Percentiles rank a stretch among this genome's conserved stretches.
phyloP scores from a whole-genome alignment of 2,797 vertebrate genomes.

The Eurystomus glaucurus region DNA sequence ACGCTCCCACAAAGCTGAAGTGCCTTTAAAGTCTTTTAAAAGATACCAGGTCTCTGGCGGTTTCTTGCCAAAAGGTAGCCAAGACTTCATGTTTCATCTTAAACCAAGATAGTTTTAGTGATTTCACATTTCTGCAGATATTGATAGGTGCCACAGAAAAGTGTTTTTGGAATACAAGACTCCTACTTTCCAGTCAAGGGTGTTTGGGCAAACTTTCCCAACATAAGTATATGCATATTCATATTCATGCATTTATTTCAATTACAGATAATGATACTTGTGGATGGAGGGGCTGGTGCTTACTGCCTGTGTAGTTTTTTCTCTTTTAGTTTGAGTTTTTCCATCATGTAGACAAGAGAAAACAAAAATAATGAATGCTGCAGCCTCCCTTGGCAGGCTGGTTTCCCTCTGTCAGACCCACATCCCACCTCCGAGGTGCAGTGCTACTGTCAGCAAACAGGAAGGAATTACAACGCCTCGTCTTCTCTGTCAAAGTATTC shows the following conservation, averaged over 20 bases:
- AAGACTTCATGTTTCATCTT: neutral
- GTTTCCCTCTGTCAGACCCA: neutral
- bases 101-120: neutral
- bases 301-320: neutral
- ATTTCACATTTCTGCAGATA: neutral
- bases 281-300: neutral
- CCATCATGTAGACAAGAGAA: fast-evolving
- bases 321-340: neutral
- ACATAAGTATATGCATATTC: neutral
- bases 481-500: neutral
- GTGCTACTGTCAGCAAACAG: neutral
- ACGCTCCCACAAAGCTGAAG: neutral
- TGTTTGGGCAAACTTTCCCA: neutral
- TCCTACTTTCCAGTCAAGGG: neutral
- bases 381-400: neutral
- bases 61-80: neutral
- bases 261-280: neutral
- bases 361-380: neutral
- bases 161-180: neutral
- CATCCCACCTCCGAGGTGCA: neutral
- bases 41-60: neutral
- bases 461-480: neutral
- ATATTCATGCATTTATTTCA: neutral
- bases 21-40: neutral
- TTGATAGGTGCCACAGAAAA: neutral